Base-by-base conservation (phyloP, 1,140 invertebrate species). In the Brachionus rotundiformis region DNA sequence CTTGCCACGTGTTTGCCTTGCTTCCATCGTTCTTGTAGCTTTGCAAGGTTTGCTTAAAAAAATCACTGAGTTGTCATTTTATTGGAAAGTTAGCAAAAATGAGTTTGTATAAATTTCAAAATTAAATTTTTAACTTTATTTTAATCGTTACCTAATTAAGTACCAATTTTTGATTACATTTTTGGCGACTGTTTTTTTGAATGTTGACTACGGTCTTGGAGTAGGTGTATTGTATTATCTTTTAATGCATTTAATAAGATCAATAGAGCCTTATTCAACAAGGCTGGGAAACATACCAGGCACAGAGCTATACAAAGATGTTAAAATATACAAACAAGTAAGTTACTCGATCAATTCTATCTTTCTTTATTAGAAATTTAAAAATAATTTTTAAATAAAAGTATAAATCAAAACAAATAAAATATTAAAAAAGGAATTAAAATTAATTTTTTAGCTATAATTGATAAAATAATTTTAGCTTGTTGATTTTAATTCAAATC, bases 11-110 rank as follows among this genome's bases (percentile, higher is more conserved):
- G 75, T 47, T 79, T 79, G 75, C 13, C 36, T 90, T 16, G 87
- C 89, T 6, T 86, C 86, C 27, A 90, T 90, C 63, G 89, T 90
- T 76, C 85, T 90, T 63, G 88, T 90, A 6, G 88, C 88, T 13
- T 83, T 90, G 19, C 86, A 88, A 75, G 84, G 84, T 81, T 85
- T 90, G 82, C 85, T 90, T 49, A 81, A 88, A 41, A 88, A 90
- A 85, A 82, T 88, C 82, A 89, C 8, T 84, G 83, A 16, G 80
- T 84, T 75, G 83, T 87, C 7, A 89, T 85, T 59, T 6, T 59
- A 59, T 61, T 79, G 54, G 85, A 85, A 82, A 65, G 83, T 88
- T 3, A 90, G 88, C 5, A 85, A 84, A 84, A 85, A 86, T 77
- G 84, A 85, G 85, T 83, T 79, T 54, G 29, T 54, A 65, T 31